These are phyloP conservation scores for Chaenogobius annularis DNA, from an alignment of 2,113 vertebrate species.

Conservation along the genomic window DNA sequence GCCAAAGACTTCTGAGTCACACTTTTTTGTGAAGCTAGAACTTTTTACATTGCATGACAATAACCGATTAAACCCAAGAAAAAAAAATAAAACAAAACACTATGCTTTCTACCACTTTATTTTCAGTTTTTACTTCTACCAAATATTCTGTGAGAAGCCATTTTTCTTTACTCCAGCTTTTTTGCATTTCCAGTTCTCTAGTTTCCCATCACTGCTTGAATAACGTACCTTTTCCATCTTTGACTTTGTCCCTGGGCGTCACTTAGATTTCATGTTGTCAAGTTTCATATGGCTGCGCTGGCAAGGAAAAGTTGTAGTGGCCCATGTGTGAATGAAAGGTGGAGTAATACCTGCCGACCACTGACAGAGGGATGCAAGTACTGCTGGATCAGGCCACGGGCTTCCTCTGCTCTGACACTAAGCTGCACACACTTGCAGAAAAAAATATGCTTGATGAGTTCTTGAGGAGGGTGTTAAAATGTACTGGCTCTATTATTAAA, in stretches of 20 bases:
- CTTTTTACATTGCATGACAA: background rate
- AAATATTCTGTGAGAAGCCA: background rate
- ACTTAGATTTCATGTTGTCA: slow-evolving; percentile 45
- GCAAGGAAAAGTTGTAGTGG: slow-evolving; percentile 23
- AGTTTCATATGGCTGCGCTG: slow-evolving; percentile 36
- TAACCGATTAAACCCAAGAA: background rate
- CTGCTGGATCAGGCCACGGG: background rate
- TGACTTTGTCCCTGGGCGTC: slow-evolving; percentile 22
- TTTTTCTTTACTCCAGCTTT: background rate
- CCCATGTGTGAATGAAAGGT: slow-evolving; percentile 6
- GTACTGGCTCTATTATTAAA: background rate
- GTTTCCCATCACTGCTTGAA: slow-evolving; percentile 15
- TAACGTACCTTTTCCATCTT: slow-evolving; percentile 7
- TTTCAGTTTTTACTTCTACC: slow-evolving; percentile 1
- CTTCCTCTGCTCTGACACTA: background rate
- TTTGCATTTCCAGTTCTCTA: slow-evolving; percentile 25
- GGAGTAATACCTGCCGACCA: slow-evolving; percentile 18
- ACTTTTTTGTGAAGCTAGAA: background rate
- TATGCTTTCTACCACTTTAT: slow-evolving; percentile 1
- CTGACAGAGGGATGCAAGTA: slow-evolving; percentile 6
- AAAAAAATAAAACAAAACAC: too few relatives aligned
- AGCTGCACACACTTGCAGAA: background rate
- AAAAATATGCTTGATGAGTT: background rate
- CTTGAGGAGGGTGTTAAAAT: background rate
- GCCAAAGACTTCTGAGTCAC: background rate